A percentile compares a stretch with the other conserved stretches of the same genome.
phyloP scores from a whole-genome alignment of 2,113 vertebrate genomes.

The Eulacestoma nigropectus region DNA sequence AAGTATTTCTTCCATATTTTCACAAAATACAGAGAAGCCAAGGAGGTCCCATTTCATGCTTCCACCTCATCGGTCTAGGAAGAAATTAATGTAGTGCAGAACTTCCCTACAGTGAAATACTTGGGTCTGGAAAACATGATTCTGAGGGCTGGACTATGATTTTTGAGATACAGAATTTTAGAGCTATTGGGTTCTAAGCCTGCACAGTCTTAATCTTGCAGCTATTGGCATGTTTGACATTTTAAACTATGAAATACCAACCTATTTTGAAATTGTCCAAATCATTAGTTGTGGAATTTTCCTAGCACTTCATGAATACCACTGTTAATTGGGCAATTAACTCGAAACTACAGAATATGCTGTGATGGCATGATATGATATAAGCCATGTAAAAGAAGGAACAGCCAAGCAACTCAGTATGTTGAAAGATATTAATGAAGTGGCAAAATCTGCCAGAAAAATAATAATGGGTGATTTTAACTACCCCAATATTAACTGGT shows the following conservation, averaged over 20 bases:
- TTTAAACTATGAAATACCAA: conserved; percentile 81
- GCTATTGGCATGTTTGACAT: conserved; percentile 76
- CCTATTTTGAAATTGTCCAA: conserved; percentile 80
- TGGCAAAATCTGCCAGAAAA: conserved; percentile 72
- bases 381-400: conserved; percentile 77
- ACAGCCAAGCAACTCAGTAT: conserved; percentile 72
- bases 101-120: not conserved
- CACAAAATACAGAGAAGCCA: not conserved
- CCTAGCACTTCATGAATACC: conserved; percentile 79
- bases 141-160: not conserved
- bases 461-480: conserved; percentile 76
- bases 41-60: not conserved
- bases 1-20: not conserved
- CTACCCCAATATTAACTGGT: conserved; percentile 71
- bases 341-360: conserved; percentile 79
- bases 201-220: conserved; percentile 65
- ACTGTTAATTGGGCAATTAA: conserved; percentile 84
- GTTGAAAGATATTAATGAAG: conserved; percentile 73
- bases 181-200: conserved; percentile 56
- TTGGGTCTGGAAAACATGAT: not conserved
- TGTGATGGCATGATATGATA: conserved; percentile 77
- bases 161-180: conserved; percentile 6
- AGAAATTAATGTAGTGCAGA: conserved; percentile 1
- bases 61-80: not conserved
- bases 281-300: conserved; percentile 75